phyloP scores from a whole-genome alignment of 1,140 invertebrate species.

The Megathymus violae region DNA sequence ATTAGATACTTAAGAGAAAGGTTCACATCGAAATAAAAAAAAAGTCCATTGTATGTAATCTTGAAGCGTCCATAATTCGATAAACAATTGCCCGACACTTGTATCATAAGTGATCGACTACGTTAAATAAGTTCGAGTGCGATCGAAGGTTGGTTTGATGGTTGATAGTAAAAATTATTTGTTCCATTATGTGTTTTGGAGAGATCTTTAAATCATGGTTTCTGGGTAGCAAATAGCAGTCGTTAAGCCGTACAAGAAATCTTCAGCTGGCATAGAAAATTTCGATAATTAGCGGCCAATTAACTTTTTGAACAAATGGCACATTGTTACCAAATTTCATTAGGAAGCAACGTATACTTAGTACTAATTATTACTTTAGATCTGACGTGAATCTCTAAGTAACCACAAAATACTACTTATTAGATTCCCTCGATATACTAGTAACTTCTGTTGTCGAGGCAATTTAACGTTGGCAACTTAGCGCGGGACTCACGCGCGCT shows the following conservation, averaged over 20 bases:
- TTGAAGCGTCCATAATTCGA: too few relatives aligned
- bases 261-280: background rate
- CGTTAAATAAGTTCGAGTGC: too few relatives aligned
- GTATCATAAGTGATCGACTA: too few relatives aligned
- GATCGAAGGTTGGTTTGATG: too few relatives aligned
- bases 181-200: background rate
- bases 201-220: background rate
- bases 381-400: constrained; percentile 21
- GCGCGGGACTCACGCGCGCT: constrained; percentile 66
- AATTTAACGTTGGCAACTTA: constrained; percentile 69
- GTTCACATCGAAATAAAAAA: too few relatives aligned
- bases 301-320: background rate
- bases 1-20: too few relatives aligned
- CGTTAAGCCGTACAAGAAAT: too few relatives aligned
- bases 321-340: background rate
- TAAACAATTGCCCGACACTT: too few relatives aligned
- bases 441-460: constrained; percentile 61
- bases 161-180: background rate
- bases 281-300: background rate
- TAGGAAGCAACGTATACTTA: background rate
- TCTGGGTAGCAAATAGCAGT: too few relatives aligned
- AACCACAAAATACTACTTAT: constrained; percentile 68
- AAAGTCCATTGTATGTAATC: too few relatives aligned
- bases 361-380: constrained; percentile 16
- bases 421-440: constrained; percentile 65